Evolutionary conservation across 2,888 invertebrate genomes (phyloP).

Genomic region (Parasteatoda lunata): DNA sequence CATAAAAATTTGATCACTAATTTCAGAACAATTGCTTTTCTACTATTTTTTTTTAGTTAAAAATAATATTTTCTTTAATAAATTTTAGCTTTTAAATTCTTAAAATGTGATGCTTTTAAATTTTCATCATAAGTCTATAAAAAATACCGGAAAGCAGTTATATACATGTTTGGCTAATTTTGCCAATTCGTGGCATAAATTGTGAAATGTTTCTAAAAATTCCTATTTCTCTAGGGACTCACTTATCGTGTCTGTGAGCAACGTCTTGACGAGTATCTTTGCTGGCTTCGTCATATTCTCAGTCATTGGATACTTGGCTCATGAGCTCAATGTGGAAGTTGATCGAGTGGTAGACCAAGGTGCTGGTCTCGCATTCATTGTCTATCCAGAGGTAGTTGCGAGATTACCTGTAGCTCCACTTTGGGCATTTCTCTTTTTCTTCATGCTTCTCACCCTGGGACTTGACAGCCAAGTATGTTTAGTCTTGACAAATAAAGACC

Average conservation of each 20-base stretch:
- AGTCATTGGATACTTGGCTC: slow-evolving; percentile 86
- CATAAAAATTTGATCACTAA: too few species aligned
- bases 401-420: slow-evolving; percentile 85
- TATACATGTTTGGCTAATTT: too few species aligned
- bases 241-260: slow-evolving; percentile 84
- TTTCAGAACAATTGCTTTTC: too few species aligned
- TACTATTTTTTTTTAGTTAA: too few species aligned
- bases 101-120: too few species aligned
- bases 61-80: too few species aligned
- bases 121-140: too few species aligned
- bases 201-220: too few species aligned
- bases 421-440: slow-evolving; percentile 87
- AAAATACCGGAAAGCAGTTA: too few species aligned
- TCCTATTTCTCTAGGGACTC: slow-evolving; percentile 48
- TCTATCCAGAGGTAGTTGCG: slow-evolving; percentile 88
- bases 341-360: slow-evolving; percentile 84
- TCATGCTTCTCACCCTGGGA: slow-evolving; percentile 84
- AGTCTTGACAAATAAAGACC: background rate
- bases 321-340: slow-evolving; percentile 82
- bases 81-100: too few species aligned
- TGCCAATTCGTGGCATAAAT: too few species aligned
- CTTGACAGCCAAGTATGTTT: slow-evolving; percentile 75
- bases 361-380: slow-evolving; percentile 86
- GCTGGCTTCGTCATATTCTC: slow-evolving; percentile 88
- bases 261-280: slow-evolving; percentile 86